Evolutionary conservation across 2,113 vertebrate genomes (phyloP).

Genomic region (Leptocoma aspasia): DNA sequence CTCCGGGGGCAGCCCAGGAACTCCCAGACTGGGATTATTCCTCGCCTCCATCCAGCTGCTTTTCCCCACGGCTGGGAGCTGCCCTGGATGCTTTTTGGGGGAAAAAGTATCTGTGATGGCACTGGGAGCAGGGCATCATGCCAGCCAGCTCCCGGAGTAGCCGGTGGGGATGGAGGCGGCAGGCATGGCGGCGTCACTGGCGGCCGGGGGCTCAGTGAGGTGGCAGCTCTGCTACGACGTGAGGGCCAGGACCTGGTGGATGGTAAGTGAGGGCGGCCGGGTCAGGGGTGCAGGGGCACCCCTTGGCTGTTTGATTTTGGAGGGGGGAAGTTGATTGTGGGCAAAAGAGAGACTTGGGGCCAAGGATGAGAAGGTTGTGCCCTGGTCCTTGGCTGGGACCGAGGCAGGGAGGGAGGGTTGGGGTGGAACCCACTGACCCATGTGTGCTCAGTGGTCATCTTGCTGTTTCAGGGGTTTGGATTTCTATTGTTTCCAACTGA

Average conservation of each 20-base stretch:
- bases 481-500: background rate
- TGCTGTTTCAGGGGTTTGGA: background rate
- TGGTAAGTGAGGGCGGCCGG: conserved; percentile 77
- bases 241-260: conserved; percentile 91
- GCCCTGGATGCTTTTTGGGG: background rate
- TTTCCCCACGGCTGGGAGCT: background rate
- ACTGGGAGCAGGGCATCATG: accelerated
- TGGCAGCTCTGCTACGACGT: conserved; percentile 91
- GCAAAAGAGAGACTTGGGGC: background rate
- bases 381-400: accelerated
- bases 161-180: conserved; percentile 16
- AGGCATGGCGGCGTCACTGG: background rate
- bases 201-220: conserved; percentile 68
- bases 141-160: background rate
- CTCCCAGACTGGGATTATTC: accelerated
- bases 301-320: background rate
- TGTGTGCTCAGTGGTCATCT: accelerated
- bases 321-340: accelerated
- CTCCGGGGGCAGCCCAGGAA: background rate
- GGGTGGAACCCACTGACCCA: accelerated
- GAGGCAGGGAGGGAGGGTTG: background rate
- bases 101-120: background rate
- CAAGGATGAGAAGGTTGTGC: accelerated
- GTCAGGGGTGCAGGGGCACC: accelerated
- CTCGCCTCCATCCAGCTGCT: background rate